Base-by-base conservation (phyloP, 2,888 invertebrate species). In the Mythimna albipuncta region DNA sequence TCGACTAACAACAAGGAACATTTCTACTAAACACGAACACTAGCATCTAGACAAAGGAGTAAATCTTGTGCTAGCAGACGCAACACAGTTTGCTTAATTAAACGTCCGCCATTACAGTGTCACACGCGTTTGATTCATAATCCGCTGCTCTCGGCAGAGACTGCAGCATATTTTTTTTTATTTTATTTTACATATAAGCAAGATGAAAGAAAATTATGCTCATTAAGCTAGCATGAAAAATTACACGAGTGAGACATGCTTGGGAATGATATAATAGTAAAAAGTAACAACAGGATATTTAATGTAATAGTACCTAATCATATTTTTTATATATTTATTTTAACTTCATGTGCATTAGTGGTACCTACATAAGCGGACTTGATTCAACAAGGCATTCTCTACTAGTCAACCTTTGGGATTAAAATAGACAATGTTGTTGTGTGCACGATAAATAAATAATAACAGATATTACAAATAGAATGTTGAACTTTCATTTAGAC, bases 71-170 rank as follows among this genome's bases (percentile, higher is more conserved):
- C 75, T 50, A 32, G 32, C 55, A 52, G 66, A 59, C 44, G 13
- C 52, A 13, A 69, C 74, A 71, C 77, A 78, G 87, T 82, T 73
- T 77, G 81, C 71, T 86, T 87, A 86, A 87, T 86, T 87, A 87
- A 84, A 84, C 80, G 75, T 26, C 54, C 57, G 75, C 79, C 70
- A 71, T 79, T 69, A 66, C 57, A 38, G 44, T 58, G 83, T 79
- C 83, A 57, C 57, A 69, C 68, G 66, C 75, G 26, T 81, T 80
- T 86, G 87, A 86, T 84, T 83, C 83, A 86, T 83, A 76, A 69
- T 68, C 61, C 79, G 67, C 41, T 16, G 73, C 71, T 52, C 35
- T 66, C 50, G 41, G 19, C 47, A 47, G 32, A 47, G 13, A 50
- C 13, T 11, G 26, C 10, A 63, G 5, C 38, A 19, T 19, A 47